Evolutionary conservation across 2,888 invertebrate species (phyloP).

Genomic region (Rhynchonema sp.): DNA sequence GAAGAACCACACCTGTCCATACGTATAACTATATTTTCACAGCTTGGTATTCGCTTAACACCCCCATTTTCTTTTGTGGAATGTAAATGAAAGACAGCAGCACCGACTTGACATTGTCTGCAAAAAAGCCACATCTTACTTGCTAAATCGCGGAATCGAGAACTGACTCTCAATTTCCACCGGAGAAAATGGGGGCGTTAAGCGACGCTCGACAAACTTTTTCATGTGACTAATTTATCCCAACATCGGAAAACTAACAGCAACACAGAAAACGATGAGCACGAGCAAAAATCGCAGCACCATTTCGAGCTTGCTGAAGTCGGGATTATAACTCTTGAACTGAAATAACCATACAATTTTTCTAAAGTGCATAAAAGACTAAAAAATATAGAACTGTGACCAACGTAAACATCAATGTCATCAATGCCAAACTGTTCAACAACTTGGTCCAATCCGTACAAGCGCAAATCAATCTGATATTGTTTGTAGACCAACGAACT

Average conservation of each 20-base stretch:
- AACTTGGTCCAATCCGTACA: conserved; percentile 52
- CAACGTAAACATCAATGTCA: conserved; percentile 40
- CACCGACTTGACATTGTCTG: too few relatives aligned
- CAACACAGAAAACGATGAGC: conserved; percentile 48
- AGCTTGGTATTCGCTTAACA: not conserved
- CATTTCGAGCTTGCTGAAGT: conserved; percentile 86
- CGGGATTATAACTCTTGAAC: conserved; percentile 89
- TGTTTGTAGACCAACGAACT: conserved; percentile 69
- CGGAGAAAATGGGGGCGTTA: too few relatives aligned
- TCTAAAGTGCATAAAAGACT: conserved; percentile 29
- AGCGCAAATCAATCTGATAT: conserved; percentile 61
- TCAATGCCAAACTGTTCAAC: conserved; percentile 42
- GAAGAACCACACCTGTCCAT: conserved; percentile 78
- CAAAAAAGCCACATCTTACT: too few relatives aligned
- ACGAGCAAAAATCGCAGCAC: conserved; percentile 89
- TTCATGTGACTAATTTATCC: not conserved
- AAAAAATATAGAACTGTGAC: conserved; percentile 37
- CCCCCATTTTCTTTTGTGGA: not conserved
- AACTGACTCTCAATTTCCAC: too few relatives aligned
- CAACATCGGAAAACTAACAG: conserved; percentile 2
- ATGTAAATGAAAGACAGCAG: too few relatives aligned
- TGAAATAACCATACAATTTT: too few relatives aligned
- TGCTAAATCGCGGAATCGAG: too few relatives aligned
- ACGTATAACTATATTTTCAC: not conserved
- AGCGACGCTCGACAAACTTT: too few relatives aligned